phyloP scores from a whole-genome alignment of 2,888 invertebrate species.

The Trilocha varians region DNA sequence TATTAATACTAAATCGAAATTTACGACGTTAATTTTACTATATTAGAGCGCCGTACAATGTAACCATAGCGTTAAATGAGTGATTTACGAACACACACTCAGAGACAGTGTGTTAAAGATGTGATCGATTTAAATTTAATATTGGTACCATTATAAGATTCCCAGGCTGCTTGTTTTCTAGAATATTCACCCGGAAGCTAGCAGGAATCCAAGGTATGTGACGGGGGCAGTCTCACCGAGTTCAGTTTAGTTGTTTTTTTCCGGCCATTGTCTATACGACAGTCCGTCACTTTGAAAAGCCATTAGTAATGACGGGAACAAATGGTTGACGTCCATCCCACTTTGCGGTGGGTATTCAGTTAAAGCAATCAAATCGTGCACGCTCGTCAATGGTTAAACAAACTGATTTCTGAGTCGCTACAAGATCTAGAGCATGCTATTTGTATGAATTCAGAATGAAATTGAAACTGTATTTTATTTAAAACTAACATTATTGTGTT shows the following conservation, averaged over 20 bases:
- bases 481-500: too few species aligned
- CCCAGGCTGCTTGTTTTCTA: slow-evolving; percentile 3
- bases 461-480: not conserved
- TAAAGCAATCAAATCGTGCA: not conserved
- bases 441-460: not conserved
- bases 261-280: slow-evolving; percentile 26
- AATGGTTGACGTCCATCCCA: slow-evolving; percentile 30
- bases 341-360: not conserved
- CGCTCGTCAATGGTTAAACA: not conserved
- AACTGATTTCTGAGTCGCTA: not conserved
- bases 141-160: slow-evolving; percentile 2
- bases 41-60: too few species aligned
- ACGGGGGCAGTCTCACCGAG: slow-evolving; percentile 16
- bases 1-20: too few species aligned
- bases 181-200: slow-evolving; percentile 22
- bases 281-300: slow-evolving; percentile 35
- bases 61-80: too few species aligned
- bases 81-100: too few species aligned
- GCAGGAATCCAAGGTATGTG: slow-evolving; percentile 20
- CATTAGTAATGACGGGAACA: slow-evolving; percentile 41
- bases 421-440: not conserved
- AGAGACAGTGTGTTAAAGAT: too few species aligned
- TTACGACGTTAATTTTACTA: too few species aligned
- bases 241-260: slow-evolving; percentile 20
- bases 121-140: not conserved